Evolutionary conservation across 1,140 invertebrate genomes (phyloP).

Genomic region (Drosophila asahinai): DNA sequence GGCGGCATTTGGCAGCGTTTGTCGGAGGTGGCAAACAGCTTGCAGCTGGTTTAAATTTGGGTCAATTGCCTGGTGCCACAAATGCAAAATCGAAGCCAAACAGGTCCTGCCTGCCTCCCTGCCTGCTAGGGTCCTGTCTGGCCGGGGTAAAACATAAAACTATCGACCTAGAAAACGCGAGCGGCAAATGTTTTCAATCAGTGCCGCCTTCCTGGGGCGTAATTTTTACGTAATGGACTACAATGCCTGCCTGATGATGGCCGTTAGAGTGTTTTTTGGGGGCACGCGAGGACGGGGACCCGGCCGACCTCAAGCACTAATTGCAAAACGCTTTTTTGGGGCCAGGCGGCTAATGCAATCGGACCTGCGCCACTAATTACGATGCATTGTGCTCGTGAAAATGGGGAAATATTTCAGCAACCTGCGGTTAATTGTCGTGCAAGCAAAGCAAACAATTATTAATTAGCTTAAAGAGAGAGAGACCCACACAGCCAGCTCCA

Average conservation of each 20-base stretch:
- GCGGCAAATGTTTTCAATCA: constrained; percentile 73
- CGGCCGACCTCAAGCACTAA: constrained; percentile 67
- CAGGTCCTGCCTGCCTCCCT: background rate
- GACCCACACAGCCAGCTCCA: background rate
- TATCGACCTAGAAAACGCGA: constrained; percentile 40
- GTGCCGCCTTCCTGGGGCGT: constrained; percentile 35
- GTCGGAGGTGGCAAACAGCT: constrained; percentile 62
- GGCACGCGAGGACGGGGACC: background rate
- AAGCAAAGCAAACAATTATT: constrained; percentile 53
- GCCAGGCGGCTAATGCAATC: constrained; percentile 23
- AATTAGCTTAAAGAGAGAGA: constrained; percentile 52
- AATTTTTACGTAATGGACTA: constrained; percentile 66
- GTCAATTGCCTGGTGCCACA: constrained; percentile 76
- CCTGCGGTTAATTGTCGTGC: constrained; percentile 47
- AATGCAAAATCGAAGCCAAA: constrained; percentile 51
- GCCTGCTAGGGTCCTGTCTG: constrained; percentile 11
- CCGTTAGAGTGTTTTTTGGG: constrained; percentile 4
- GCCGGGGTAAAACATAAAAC: constrained; percentile 32
- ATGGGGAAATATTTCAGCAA: constrained; percentile 34
- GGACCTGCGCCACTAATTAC: constrained; percentile 45
- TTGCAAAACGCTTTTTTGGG: constrained; percentile 64
- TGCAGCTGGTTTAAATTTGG: constrained; percentile 79
- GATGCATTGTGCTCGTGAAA: constrained; percentile 43
- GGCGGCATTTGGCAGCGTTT: constrained; percentile 42
- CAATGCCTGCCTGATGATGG: constrained; percentile 19